Percentiles rank a stretch among this genome's conserved stretches.
Conservation (phyloP, 1,140 invertebrate genomes). For the Drosophila tsacasi region DNA sequence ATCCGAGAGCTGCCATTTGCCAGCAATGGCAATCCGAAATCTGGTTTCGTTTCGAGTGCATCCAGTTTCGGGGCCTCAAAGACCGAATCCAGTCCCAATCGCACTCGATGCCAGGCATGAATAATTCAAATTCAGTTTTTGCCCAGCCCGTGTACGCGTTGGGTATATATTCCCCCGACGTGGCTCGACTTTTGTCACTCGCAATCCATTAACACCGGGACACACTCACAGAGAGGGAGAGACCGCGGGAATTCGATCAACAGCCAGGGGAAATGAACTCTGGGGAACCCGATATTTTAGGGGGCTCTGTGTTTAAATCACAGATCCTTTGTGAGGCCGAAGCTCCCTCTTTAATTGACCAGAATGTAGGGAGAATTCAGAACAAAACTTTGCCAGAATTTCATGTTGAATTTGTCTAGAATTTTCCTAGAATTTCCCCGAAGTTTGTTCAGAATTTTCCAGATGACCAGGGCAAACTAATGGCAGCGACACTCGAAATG, state of each 20-base stretch:
- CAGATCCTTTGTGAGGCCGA: neutral
- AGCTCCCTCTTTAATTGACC: neutral
- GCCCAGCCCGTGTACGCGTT: neutral
- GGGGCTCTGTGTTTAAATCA: neutral
- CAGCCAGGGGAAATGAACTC: neutral
- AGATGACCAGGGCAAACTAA: conserved; percentile 4
- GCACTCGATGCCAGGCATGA: conserved; percentile 22
- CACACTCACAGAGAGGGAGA: neutral
- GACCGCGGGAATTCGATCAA: conserved; percentile 14
- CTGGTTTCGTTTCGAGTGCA: conserved; percentile 7
- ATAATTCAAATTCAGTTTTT: conserved; percentile 43
- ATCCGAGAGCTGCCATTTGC: conserved; percentile 1
- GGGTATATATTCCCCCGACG: neutral
- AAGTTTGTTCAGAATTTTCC: neutral
- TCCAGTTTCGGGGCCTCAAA: conserved; percentile 22
- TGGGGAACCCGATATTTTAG: neutral
- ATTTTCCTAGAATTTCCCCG: rapidly evolving
- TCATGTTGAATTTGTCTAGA: neutral
- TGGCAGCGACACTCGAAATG: conserved; percentile 6
- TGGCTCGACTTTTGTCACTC: neutral
- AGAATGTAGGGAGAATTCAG: neutral
- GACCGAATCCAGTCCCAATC: conserved; percentile 14
- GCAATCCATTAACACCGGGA: conserved; percentile 21
- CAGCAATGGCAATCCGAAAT: too few relatives aligned
- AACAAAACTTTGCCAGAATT: neutral